A percentile compares a stretch with the other conserved stretches of the same genome.
Conservation (phyloP, 2,888 invertebrate species). For the Maniola hyperantus region DNA sequence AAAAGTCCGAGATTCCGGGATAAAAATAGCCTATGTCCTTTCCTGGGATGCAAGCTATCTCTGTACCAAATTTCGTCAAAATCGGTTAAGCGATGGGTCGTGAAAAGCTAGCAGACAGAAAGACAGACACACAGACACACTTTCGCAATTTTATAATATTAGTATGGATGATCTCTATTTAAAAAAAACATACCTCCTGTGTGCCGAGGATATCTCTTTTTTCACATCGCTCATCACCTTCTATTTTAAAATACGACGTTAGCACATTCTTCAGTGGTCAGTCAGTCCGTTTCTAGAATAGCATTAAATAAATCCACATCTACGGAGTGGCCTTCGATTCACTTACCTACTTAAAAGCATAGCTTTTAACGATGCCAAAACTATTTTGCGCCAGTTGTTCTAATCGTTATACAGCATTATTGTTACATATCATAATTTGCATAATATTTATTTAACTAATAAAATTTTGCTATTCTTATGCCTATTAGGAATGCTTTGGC, state of each 20-base stretch:
- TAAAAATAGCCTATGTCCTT: too few relatives aligned
- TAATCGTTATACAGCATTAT: constrained; percentile 22
- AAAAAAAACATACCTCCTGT: constrained; percentile 8
- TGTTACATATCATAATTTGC: background rate
- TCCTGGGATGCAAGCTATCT: too few relatives aligned
- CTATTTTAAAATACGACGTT: constrained; percentile 26
- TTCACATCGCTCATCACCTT: constrained; percentile 18
- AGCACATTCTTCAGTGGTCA: constrained; percentile 30
- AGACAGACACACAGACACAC: too few relatives aligned
- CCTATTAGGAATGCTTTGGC: background rate
- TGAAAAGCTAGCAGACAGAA: too few relatives aligned
- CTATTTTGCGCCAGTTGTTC: constrained; percentile 42
- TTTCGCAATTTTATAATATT: too few relatives aligned
- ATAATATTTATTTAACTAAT: constrained; percentile 12
- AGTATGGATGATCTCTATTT: too few relatives aligned
- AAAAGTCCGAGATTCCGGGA: too few relatives aligned
- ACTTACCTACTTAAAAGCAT: constrained; percentile 46
- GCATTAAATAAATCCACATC: constrained; percentile 45
- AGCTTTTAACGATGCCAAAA: constrained; percentile 46
- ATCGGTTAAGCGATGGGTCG: too few relatives aligned
- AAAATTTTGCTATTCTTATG: background rate
- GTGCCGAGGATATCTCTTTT: constrained; percentile 17
- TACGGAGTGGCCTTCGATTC: constrained; percentile 43
- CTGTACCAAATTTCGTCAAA: too few relatives aligned
- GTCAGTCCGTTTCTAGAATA: constrained; percentile 50